Conservation (phyloP, 2,797 vertebrate genomes). For the Emydoidea blandingii region DNA sequence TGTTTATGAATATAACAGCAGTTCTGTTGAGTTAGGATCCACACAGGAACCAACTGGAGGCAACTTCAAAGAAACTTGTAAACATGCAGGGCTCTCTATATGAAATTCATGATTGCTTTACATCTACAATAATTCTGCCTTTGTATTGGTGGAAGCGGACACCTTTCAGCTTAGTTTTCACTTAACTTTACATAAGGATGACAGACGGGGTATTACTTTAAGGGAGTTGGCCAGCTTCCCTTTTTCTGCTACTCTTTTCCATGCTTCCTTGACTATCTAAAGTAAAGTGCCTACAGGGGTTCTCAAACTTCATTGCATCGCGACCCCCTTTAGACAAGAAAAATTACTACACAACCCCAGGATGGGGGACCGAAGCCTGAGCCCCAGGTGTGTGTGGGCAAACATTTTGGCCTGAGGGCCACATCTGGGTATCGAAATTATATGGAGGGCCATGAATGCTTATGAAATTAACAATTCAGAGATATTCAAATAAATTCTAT, state of each 20-base stretch:
- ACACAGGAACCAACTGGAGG: not conserved
- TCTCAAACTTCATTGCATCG: not conserved
- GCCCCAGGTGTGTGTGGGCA: too few relatives aligned
- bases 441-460: too few relatives aligned
- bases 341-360: too few relatives aligned
- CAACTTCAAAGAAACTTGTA: too few relatives aligned
- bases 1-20: not conserved
- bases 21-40: not conserved
- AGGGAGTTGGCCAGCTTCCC: not conserved
- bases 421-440: too few relatives aligned
- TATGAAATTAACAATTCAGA: too few relatives aligned
- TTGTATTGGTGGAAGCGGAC: rapidly evolving
- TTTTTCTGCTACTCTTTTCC: not conserved
- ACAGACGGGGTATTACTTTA: not conserved
- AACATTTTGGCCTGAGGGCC: too few relatives aligned
- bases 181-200: not conserved
- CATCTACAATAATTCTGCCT: not conserved
- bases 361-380: not conserved
- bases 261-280: not conserved
- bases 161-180: not conserved
- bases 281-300: too few relatives aligned
- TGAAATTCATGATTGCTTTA: not conserved
- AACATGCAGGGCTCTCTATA: not conserved
- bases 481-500: too few relatives aligned
- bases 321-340: too few relatives aligned